These are phyloP conservation scores for Pelagia noctiluca DNA, from an alignment of 30 jellyfish, hydroid and myxozoan species.

Conservation along the genomic window DNA sequence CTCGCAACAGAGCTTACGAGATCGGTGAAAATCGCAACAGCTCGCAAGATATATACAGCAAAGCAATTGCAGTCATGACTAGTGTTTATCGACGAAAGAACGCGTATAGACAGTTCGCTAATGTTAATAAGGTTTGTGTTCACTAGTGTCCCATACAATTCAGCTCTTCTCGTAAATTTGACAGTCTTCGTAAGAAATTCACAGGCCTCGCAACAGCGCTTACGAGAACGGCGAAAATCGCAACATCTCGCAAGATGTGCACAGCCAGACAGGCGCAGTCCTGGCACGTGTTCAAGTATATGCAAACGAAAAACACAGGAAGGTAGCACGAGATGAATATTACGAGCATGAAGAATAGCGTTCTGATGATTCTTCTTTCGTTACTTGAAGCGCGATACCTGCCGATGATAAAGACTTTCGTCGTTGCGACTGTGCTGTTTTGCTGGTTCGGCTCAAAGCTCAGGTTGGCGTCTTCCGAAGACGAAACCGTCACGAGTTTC, in stretches of 20 bases:
- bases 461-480: constrained; percentile 60
- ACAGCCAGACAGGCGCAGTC: constrained; percentile 73
- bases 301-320: constrained; percentile 69
- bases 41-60: constrained; percentile 60
- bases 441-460: constrained; percentile 60
- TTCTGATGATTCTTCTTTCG: constrained; percentile 70
- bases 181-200: constrained; percentile 53
- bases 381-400: constrained; percentile 66
- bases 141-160: too few relatives aligned
- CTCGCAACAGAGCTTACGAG: too few relatives aligned
- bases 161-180: constrained; percentile 57
- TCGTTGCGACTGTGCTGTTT: constrained; percentile 65
- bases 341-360: constrained; percentile 61
- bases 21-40: too few relatives aligned
- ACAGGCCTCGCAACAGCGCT: constrained; percentile 75
- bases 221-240: constrained; percentile 47
- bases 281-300: constrained; percentile 60
- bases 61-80: constrained; percentile 72
- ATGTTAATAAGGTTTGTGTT: too few relatives aligned
- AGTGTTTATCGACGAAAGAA: too few relatives aligned
- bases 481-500: constrained; percentile 55
- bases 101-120: too few relatives aligned
- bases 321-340: constrained; percentile 61
- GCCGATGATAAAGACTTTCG: constrained; percentile 68
- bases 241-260: constrained; percentile 63